Evolutionary conservation across 2,888 invertebrate species (phyloP).

Genomic region (Aleiodes testaceus): DNA sequence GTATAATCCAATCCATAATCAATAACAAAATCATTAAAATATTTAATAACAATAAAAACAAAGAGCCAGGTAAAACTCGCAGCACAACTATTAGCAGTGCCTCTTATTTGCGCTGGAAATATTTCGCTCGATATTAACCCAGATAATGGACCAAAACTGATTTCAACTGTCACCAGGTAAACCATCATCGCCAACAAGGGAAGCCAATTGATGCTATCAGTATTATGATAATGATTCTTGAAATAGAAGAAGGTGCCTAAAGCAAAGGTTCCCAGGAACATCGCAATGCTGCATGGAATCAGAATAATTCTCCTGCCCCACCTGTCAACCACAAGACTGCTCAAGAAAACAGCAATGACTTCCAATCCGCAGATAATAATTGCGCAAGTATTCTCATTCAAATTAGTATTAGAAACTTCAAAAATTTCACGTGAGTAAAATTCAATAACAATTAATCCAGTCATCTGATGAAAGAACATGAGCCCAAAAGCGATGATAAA

Average conservation of each 20-base stretch:
- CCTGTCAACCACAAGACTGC: constrained; percentile 86
- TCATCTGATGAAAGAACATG: constrained; percentile 92
- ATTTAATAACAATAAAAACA: constrained; percentile 86
- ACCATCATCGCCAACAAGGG: constrained; percentile 74
- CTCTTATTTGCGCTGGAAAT: constrained; percentile 85
- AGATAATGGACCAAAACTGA: constrained; percentile 91
- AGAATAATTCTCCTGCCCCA: constrained; percentile 86
- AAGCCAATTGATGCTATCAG: constrained; percentile 80
- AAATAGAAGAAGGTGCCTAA: constrained; percentile 82
- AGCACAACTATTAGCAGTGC: constrained; percentile 83
- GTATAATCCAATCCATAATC: constrained; percentile 78
- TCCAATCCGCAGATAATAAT: constrained; percentile 90
- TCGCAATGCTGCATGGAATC: constrained; percentile 81
- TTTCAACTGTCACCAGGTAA: constrained; percentile 82
- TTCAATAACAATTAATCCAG: constrained; percentile 88
- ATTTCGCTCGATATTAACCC: constrained; percentile 91
- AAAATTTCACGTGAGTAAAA: constrained; percentile 87
- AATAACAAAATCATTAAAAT: constrained; percentile 77
- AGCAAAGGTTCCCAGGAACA: constrained; percentile 81
- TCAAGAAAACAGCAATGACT: constrained; percentile 82
- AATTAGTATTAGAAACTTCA: constrained; percentile 76
- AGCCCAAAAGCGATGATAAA: constrained; percentile 84
- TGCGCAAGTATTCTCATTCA: constrained; percentile 78
- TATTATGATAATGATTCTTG: constrained; percentile 64
- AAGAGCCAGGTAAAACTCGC: constrained; percentile 88